Percentiles rank a stretch among this genome's conserved stretches.
These are phyloP conservation scores for Drosophila meridiana DNA, from an alignment of 2,888 invertebrate species.

Conservation along the genomic window DNA sequence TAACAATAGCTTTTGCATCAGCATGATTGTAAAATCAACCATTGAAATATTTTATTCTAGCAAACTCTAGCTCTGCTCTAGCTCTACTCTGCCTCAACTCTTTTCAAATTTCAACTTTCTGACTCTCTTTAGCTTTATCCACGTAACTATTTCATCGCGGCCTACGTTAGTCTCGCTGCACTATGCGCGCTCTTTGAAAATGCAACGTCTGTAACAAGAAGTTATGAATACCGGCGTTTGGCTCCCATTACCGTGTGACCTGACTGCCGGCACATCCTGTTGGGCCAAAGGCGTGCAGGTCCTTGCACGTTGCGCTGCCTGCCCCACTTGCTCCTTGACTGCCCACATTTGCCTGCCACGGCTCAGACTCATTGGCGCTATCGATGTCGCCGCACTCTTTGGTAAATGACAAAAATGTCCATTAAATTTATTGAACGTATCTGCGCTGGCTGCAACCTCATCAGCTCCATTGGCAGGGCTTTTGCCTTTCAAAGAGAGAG, in stretches of 20 bases:
- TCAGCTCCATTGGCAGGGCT: constrained; percentile 6
- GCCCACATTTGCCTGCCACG: constrained; percentile 1
- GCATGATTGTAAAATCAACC: background rate
- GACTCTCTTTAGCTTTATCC: background rate
- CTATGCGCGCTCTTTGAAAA: constrained; percentile 8
- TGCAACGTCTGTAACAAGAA: background rate
- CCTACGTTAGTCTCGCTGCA: constrained; percentile 3
- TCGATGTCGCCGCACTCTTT: constrained; percentile 52
- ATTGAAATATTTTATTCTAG: background rate
- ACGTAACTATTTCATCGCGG: background rate
- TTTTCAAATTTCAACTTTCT: too few relatives aligned
- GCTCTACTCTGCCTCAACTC: background rate
- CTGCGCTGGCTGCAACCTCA: constrained; percentile 19
- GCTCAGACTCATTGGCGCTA: constrained; percentile 49
- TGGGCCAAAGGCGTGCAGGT: constrained; percentile 15
- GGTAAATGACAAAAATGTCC: constrained; percentile 64
- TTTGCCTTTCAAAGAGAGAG: background rate
- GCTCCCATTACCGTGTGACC: constrained; percentile 13
- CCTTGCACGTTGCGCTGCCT: background rate
- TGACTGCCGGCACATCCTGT: background rate
- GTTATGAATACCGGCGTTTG: constrained; percentile 44
- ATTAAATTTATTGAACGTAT: constrained; percentile 62
- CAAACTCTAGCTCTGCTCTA: background rate
- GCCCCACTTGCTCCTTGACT: background rate
- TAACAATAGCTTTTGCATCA: background rate